Base-by-base conservation (phyloP, 2,888 invertebrate genomes). In the Ophion ventricosus region DNA sequence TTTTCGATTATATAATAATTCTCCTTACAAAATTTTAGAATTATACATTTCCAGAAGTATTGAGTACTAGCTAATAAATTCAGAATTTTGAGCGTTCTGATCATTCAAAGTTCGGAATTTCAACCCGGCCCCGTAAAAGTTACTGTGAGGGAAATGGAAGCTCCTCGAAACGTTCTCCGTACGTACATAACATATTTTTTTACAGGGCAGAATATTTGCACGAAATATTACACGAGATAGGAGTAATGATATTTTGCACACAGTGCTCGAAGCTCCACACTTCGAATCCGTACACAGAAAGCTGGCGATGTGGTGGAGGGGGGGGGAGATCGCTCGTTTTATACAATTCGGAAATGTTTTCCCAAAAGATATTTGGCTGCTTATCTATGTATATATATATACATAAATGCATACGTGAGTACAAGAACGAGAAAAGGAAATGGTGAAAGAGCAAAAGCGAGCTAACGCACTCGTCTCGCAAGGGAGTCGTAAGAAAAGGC, bases 311-410 rank as follows among this genome's bases (percentile, higher is more conserved):
- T 49, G 54, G 29, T 17, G 17, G 49, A 49, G 3, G 14, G 49
- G 49, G 17, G 17, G 63, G 40, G 49, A 70, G 63, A 70, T 61
- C 78, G 69, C 63, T 79, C 70, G 78, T 64, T 79, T 72, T 40
- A 56, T 75, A 29, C 56, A 23, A 49, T 23, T 23, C 35, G 20
- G n/a, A 64, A 63, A 72, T 63, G 49, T 78, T 78, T 69, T 63
- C 17, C 69, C 20, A 35, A 29, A 26, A 40, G 49, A 78, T 54
- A 70, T 70, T 64, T 64, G 25, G 23, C 61, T 61, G 25, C 61
- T 25, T 61, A 49, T 17, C 49, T 49, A 49, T 54, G 35, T 56
- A 17, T 35, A 54, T n/a, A 70, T 35, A 56, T n/a, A n/a, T 74
- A 49, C 54, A n/a, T 64, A n/a, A 14, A 25, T 23, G 14, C 17